Evolutionary conservation across 2,888 invertebrate genomes (phyloP).

Genomic region (Agrotis clavis): DNA sequence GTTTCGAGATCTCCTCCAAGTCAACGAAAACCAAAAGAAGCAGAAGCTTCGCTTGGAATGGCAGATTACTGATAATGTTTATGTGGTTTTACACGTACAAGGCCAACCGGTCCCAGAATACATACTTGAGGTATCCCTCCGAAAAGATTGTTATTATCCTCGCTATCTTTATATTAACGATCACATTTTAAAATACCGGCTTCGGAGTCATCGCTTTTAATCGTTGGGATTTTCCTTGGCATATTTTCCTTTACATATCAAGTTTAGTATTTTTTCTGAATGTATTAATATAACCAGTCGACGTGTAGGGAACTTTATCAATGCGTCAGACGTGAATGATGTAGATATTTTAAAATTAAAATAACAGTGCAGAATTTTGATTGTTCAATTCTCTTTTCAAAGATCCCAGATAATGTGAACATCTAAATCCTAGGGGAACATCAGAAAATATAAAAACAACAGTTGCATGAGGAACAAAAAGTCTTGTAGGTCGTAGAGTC

Average conservation of each 20-base stretch:
- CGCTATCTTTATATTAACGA: conserved; percentile 29
- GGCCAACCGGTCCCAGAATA: conserved; percentile 76
- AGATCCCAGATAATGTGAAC: conserved; percentile 19
- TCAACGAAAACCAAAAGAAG: conserved; percentile 35
- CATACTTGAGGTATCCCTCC: conserved; percentile 48
- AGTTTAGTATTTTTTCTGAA: conserved; percentile 2
- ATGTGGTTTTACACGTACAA: conserved; percentile 68
- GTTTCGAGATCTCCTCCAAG: conserved; percentile 24
- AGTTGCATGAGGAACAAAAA: conserved; percentile 74
- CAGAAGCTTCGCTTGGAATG: conserved; percentile 62
- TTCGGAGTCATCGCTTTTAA: conserved; percentile 15
- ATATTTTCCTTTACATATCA: background rate
- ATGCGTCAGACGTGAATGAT: background rate
- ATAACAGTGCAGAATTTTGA: background rate
- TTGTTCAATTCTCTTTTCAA: background rate
- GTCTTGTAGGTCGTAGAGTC: conserved; percentile 72
- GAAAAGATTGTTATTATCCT: conserved; percentile 31
- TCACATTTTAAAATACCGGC: conserved; percentile 22
- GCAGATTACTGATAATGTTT: conserved; percentile 67
- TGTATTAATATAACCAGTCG: background rate
- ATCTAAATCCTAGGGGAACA: conserved; percentile 35
- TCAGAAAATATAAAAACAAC: conserved; percentile 67
- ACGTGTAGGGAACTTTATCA: background rate
- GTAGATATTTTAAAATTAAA: background rate
- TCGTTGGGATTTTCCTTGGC: conserved; percentile 37